Conservation (phyloP, 2,797 vertebrate genomes). For the Brachyrhaphis roseni region DNA sequence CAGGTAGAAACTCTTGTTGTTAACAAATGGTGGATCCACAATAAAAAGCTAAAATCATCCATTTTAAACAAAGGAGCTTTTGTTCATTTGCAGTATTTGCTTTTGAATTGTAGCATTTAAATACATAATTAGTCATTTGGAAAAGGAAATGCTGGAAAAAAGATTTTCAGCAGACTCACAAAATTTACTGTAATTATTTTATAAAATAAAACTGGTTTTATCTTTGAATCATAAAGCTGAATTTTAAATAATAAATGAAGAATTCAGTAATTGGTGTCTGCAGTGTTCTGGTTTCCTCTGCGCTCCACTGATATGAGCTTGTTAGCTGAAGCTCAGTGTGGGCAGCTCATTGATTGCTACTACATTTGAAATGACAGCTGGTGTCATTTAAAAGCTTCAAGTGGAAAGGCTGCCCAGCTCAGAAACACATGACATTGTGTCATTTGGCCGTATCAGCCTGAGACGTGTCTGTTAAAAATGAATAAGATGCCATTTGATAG, state of each 20-base stretch:
- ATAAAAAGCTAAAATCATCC: background rate
- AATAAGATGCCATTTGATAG: background rate
- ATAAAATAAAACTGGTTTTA: background rate
- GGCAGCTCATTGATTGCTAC: background rate
- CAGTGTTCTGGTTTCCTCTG: background rate
- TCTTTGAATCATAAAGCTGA: background rate
- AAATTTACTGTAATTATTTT: background rate
- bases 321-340: background rate
- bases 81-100: background rate
- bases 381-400: background rate
- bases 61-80: background rate
- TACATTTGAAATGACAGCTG: slow-evolving; percentile 3
- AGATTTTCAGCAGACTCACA: background rate
- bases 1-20: background rate
- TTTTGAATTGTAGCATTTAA: background rate
- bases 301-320: background rate
- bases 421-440: background rate
- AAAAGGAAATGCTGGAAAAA: background rate
- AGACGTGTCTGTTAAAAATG: background rate
- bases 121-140: background rate
- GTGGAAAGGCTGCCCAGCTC: background rate
- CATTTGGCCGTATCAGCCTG: background rate
- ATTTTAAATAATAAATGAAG: no score
- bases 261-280: no score
- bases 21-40: background rate